phyloP scores from a whole-genome alignment of 2,113 vertebrate genomes.

The Malurus alboscapulatus region DNA sequence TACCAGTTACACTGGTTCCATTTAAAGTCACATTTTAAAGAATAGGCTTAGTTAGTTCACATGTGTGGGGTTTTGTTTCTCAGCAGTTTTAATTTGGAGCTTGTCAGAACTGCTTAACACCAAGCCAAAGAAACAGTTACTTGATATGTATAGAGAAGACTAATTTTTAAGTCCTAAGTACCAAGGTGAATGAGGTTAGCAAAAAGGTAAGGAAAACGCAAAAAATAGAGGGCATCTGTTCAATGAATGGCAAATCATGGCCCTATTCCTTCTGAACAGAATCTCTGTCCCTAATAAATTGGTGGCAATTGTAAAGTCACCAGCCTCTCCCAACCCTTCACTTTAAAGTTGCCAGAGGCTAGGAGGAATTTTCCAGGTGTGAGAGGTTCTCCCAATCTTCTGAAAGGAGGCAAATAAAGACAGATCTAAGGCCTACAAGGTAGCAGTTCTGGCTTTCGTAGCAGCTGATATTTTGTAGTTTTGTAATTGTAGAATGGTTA shows the following conservation, averaged over 20 bases:
- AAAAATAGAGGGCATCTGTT: neutral
- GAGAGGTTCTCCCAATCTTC: neutral
- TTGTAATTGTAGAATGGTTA: neutral
- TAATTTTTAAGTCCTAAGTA: neutral
- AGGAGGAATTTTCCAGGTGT: neutral
- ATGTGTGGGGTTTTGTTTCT: neutral
- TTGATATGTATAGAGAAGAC: neutral
- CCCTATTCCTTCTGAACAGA: neutral
- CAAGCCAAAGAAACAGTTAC: neutral
- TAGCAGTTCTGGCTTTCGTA: neutral
- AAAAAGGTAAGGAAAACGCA: neutral
- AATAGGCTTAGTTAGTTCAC: neutral
- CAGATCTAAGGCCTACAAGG: neutral
- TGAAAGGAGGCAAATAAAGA: neutral
- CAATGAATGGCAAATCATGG: neutral
- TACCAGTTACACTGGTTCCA: neutral
- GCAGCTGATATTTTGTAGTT: neutral
- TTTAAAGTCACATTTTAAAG: neutral
- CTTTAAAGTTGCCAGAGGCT: neutral
- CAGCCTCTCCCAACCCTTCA: slow-evolving; percentile 6
- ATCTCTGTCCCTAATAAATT: neutral
- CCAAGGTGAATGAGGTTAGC: neutral
- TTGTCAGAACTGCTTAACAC: neutral
- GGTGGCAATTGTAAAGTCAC: neutral
- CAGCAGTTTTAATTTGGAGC: neutral